Conservation (phyloP, 2,113 vertebrate species). For the Syrmaticus mikado region DNA sequence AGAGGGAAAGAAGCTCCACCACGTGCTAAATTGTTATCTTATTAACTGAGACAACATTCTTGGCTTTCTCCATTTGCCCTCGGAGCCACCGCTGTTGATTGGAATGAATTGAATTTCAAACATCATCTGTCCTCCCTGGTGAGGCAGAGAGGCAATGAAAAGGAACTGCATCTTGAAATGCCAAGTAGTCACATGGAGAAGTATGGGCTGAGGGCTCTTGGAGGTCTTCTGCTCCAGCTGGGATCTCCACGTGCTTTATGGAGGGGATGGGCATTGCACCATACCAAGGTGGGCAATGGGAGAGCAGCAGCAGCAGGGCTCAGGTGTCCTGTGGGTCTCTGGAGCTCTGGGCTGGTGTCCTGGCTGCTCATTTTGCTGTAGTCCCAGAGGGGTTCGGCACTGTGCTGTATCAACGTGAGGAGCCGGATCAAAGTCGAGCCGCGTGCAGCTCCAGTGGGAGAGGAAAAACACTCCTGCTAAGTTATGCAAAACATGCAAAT, state of each 20-base stretch:
- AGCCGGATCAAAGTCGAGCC: background rate
- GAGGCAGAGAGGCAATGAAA: background rate
- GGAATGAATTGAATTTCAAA: slow-evolving; percentile 16
- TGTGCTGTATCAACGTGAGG: background rate
- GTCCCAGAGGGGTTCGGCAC: rapidly evolving
- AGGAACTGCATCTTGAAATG: background rate
- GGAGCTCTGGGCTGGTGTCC: background rate
- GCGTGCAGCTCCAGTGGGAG: background rate
- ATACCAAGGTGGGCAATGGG: background rate
- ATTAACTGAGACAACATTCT: slow-evolving; percentile 58
- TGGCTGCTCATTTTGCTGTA: background rate
- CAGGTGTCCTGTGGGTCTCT: background rate
- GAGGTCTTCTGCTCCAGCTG: background rate
- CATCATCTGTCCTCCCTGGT: background rate
- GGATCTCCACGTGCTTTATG: background rate
- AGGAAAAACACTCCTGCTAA: background rate
- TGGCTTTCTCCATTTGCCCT: slow-evolving; percentile 48
- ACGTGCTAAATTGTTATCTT: slow-evolving; percentile 59
- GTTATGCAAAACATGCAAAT: slow-evolving; percentile 18
- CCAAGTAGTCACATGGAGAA: background rate
- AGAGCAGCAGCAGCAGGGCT: background rate
- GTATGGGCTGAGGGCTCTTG: rapidly evolving
- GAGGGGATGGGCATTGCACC: background rate
- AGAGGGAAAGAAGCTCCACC: background rate
- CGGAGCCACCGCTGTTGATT: background rate